Conservation (phyloP, 2,113 vertebrate species). For the Potamarius usumacintae region DNA sequence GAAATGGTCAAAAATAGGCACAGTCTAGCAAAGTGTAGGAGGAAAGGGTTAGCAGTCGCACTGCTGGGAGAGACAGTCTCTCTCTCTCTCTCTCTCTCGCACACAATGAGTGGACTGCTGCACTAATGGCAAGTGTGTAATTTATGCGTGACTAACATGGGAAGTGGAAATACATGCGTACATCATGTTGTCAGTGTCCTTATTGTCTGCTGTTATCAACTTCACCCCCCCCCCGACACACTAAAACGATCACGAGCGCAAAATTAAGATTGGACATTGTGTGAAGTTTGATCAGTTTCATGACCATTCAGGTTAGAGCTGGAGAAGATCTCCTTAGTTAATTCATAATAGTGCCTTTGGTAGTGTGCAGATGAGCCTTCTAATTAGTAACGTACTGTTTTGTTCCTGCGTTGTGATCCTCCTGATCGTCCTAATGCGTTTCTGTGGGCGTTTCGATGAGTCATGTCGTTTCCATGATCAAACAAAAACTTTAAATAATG, state of each 20-base stretch:
- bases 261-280: neutral
- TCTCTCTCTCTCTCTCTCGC: neutral
- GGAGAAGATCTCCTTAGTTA: neutral
- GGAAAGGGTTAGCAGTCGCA: slow-evolving; percentile 39
- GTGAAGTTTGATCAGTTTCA: neutral
- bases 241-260: neutral
- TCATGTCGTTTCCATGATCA: neutral
- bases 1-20: slow-evolving; percentile 35
- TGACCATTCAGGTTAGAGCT: neutral
- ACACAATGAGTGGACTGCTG: neutral
- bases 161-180: neutral
- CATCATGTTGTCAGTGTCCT: neutral
- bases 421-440: neutral
- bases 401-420: neutral
- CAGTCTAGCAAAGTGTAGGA: slow-evolving; percentile 44
- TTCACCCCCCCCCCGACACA: too few relatives aligned
- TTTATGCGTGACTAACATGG: neutral
- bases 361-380: neutral
- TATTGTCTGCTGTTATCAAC: neutral
- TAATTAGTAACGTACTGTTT: neutral
- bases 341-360: neutral
- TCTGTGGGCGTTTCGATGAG: neutral
- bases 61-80: slow-evolving; percentile 27
- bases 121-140: slow-evolving; percentile 12
- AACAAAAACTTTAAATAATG: neutral